phyloP scores from a whole-genome alignment of 1,140 invertebrate species.

The Bilobella aurantiaca region DNA sequence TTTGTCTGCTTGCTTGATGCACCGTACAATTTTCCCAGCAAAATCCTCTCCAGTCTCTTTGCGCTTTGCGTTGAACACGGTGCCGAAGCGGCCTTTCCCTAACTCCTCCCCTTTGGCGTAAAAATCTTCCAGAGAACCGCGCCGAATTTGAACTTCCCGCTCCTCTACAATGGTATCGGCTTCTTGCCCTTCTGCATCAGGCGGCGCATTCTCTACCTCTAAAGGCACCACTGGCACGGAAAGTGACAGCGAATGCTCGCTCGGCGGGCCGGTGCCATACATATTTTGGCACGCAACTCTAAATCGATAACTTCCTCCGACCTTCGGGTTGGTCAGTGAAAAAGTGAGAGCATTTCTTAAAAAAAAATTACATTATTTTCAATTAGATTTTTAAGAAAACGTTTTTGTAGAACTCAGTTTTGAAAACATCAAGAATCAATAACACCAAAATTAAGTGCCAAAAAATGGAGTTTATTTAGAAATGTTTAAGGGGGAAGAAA shows the following conservation, averaged over 20 bases:
- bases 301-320: slow-evolving; percentile 57
- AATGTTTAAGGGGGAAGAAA: neutral
- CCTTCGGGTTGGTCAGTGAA: slow-evolving; percentile 38
- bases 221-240: neutral
- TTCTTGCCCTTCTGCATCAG: neutral
- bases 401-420: too few species aligned
- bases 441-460: neutral
- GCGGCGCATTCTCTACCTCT: neutral
- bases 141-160: neutral
- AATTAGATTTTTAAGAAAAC: too few species aligned
- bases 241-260: slow-evolving; percentile 45
- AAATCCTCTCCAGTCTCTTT: slow-evolving; percentile 45
- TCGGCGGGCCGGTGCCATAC: slow-evolving; percentile 62
- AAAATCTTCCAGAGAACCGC: slow-evolving; percentile 37
- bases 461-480: neutral
- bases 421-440: neutral
- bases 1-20: slow-evolving; percentile 65
- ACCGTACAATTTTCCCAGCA: slow-evolving; percentile 87
- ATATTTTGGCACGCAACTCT: slow-evolving; percentile 65
- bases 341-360: too few species aligned
- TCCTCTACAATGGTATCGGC: too few species aligned
- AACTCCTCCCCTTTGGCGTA: slow-evolving; percentile 60
- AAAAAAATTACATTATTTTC: too few species aligned
- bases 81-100: slow-evolving; percentile 70
- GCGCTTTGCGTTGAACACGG: slow-evolving; percentile 50